These are phyloP conservation scores for Dromaius novaehollandiae DNA, from an alignment of 2,113 vertebrate genomes.

Conservation along the genomic window DNA sequence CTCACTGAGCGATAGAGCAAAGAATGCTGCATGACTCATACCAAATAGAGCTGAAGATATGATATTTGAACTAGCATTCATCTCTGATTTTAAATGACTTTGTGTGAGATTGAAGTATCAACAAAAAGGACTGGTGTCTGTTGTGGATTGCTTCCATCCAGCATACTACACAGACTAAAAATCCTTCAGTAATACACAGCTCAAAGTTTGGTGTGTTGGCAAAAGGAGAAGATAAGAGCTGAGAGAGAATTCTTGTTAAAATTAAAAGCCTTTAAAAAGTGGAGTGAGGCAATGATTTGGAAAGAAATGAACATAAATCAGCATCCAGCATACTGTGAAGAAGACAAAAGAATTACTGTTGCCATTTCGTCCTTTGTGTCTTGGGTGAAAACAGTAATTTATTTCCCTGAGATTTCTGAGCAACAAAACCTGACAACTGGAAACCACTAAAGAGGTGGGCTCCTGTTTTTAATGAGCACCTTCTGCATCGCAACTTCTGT, in stretches of 20 bases:
- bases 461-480: conserved; percentile 46
- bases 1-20: background rate
- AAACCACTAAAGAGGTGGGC: conserved; percentile 12
- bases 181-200: background rate
- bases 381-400: conserved; percentile 21
- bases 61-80: background rate
- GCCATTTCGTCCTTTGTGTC: conserved; percentile 32
- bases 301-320: conserved; percentile 17
- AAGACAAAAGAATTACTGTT: conserved; percentile 40
- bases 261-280: conserved; percentile 59
- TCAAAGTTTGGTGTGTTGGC: background rate
- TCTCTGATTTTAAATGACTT: background rate
- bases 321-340: conserved; percentile 14
- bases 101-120: background rate
- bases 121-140: background rate
- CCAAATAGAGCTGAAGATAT: background rate
- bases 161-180: background rate
- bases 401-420: conserved; percentile 52
- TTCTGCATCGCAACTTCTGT: conserved; percentile 4
- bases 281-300: conserved; percentile 10
- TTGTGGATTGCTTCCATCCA: conserved; percentile 17
- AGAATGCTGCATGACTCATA: background rate
- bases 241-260: conserved; percentile 52
- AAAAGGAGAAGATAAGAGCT: background rate
- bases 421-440: conserved; percentile 27